Percentiles rank a stretch among this genome's conserved stretches.
phyloP scores from a whole-genome alignment of 1,140 invertebrate species.

The Agraylea sexmaculata region DNA sequence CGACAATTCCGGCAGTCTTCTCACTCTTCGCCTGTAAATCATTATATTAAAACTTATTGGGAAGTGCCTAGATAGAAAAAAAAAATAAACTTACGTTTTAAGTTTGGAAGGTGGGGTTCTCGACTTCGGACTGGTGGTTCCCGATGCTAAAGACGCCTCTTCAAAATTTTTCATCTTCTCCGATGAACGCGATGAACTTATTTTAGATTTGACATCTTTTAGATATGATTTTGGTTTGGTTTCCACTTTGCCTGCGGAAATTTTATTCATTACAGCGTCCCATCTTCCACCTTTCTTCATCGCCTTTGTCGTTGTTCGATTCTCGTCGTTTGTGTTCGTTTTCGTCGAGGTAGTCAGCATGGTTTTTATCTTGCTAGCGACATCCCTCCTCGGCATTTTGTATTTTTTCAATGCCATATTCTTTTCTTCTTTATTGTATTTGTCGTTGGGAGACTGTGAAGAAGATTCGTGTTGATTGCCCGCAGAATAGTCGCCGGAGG shows the following conservation, averaged over 20 bases:
- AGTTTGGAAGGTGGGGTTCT: slow-evolving; percentile 30
- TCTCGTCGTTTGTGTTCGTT: slow-evolving; percentile 36
- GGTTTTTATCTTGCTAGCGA: slow-evolving; percentile 60
- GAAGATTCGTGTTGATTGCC: background rate
- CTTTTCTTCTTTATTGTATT: slow-evolving; percentile 40
- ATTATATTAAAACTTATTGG: background rate
- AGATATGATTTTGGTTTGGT: slow-evolving; percentile 51
- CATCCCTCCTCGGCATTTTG: slow-evolving; percentile 63
- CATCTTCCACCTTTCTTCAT: slow-evolving; percentile 47
- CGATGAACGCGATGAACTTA: slow-evolving; percentile 34
- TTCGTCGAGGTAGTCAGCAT: slow-evolving; percentile 44
- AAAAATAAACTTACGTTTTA: slow-evolving; percentile 29
- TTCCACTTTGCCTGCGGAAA: slow-evolving; percentile 57
- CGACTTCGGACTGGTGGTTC: slow-evolving; percentile 35
- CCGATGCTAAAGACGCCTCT: slow-evolving; percentile 16
- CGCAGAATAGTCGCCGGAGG: background rate
- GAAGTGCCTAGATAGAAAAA: slow-evolving; percentile 2
- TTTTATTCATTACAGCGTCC: slow-evolving; percentile 73
- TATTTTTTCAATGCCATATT: slow-evolving; percentile 51
- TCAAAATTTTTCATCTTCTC: slow-evolving; percentile 13
- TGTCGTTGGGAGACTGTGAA: slow-evolving; percentile 16
- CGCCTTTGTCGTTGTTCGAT: slow-evolving; percentile 28
- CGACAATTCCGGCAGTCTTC: slow-evolving; percentile 31
- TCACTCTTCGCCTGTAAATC: slow-evolving; percentile 32
- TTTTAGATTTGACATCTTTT: slow-evolving; percentile 72